Conservation (phyloP, 2,113 vertebrate species). For the Alethe castanea region DNA sequence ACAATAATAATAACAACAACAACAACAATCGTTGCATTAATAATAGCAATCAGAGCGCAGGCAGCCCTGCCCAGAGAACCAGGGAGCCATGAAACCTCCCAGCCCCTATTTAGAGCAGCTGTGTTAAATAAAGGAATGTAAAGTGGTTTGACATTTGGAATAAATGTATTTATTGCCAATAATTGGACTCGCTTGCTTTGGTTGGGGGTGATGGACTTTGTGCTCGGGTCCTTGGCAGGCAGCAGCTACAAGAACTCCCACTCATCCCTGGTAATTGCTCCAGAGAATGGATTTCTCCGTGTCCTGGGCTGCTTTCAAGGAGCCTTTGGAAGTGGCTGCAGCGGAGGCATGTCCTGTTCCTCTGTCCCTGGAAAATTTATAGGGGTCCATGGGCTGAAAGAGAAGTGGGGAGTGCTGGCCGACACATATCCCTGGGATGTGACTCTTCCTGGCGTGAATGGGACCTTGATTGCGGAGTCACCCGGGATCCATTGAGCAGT, state of each 20-base stretch:
- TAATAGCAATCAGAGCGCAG: not conserved
- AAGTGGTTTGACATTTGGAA: not conserved
- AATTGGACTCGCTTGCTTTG: not conserved
- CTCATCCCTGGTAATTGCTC: not conserved
- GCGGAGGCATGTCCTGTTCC: not conserved
- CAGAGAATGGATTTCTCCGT: not conserved
- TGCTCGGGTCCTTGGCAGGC: not conserved
- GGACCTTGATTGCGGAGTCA: not conserved
- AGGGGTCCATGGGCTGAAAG: conserved; percentile 15
- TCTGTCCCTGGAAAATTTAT: conserved; percentile 20
- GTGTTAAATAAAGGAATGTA: not conserved
- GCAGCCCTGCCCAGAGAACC: not conserved
- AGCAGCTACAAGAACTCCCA: not conserved
- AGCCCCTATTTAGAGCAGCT: not conserved
- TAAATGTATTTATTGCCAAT: not conserved
- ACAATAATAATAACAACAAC: conserved; percentile 52
- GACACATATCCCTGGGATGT: not conserved
- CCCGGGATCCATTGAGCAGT: not conserved
- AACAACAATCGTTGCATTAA: not conserved
- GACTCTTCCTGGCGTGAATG: not conserved
- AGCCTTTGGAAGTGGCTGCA: not conserved
- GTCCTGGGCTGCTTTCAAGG: not conserved
- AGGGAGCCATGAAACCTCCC: not conserved
- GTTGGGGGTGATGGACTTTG: not conserved
- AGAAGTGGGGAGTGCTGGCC: not conserved